Percentiles rank a stretch among this genome's conserved stretches.
Evolutionary conservation across 2,888 invertebrate species (phyloP).

Genomic region (Opisthograptis luteolata): DNA sequence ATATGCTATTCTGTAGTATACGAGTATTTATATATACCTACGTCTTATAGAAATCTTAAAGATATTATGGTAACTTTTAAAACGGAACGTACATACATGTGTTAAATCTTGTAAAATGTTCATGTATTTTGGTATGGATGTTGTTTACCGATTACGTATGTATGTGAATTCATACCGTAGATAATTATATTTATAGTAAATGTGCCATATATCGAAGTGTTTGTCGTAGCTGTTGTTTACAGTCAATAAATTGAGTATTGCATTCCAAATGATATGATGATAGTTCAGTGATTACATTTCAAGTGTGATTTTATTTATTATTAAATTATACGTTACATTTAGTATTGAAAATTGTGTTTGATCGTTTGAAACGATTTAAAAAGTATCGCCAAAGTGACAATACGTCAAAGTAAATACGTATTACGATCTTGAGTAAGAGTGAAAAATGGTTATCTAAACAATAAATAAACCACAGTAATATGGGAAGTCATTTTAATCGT

Average conservation of each 20-base stretch:
- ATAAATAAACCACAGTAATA: conserved; percentile 36
- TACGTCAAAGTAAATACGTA: too few species aligned
- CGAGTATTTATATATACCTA: too few species aligned
- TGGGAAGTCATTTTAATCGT: conserved; percentile 51
- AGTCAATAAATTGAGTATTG: conserved; percentile 37
- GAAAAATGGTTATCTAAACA: conserved; percentile 28
- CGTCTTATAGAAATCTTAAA: too few species aligned
- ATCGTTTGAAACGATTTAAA: conserved; percentile 63
- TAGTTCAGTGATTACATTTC: conserved; percentile 16
- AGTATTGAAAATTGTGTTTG: conserved; percentile 18
- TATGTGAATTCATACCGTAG: conserved; percentile 38
- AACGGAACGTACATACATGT: conserved; percentile 17
- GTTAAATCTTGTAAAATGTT: conserved; percentile 40
- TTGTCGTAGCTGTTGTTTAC: conserved; percentile 32
- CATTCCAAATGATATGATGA: conserved; percentile 57
- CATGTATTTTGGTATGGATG: conserved; percentile 70
- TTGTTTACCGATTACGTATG: conserved; percentile 42
- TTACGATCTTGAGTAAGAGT: conserved; percentile 3
- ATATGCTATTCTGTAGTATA: background rate
- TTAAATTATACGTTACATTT: background rate
- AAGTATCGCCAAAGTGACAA: conserved; percentile 19
- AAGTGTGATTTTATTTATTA: conserved; percentile 20
- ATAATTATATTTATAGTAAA: conserved; percentile 42
- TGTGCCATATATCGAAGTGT: conserved; percentile 49
- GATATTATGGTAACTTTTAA: conserved; percentile 20